phyloP scores from a whole-genome alignment of 2,113 vertebrate genomes.

The Semicossyphus pulcher region DNA sequence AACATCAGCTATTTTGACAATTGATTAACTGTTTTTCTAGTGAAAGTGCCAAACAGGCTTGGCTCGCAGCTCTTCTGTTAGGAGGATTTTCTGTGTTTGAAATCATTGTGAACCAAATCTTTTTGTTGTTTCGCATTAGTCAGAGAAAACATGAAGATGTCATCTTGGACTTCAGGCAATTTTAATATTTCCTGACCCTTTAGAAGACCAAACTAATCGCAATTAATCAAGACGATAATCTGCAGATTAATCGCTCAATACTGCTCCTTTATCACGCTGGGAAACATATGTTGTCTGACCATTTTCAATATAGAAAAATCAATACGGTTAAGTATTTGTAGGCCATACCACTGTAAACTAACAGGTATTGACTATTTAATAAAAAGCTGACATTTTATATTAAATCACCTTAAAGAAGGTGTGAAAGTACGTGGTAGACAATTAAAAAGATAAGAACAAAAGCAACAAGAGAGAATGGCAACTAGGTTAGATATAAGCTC shows the following conservation, averaged over 20 bases:
- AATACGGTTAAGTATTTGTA: not conserved
- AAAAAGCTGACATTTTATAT: not conserved
- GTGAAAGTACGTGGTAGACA: not conserved
- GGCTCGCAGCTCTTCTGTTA: not conserved
- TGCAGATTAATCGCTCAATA: not conserved
- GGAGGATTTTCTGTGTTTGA: not conserved
- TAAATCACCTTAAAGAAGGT: not conserved
- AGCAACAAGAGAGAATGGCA: not conserved
- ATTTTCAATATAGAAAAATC: not conserved
- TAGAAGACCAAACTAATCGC: not conserved
- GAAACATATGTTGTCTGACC: not conserved
- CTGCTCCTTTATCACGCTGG: not conserved
- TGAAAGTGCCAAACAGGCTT: not conserved
- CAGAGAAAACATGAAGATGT: no score
- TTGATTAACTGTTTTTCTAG: conserved; percentile 1
- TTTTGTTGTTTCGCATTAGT: not conserved
- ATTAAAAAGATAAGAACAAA: not conserved
- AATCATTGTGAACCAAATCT: not conserved
- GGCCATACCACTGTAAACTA: not conserved
- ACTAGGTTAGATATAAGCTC: conserved; percentile 1
- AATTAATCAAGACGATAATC: not conserved
- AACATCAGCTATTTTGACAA: conserved; percentile 8
- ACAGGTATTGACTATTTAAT: not conserved
- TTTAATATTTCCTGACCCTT: not conserved
- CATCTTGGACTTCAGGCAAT: not conserved